These are phyloP conservation scores for Globodera rostochiensis DNA, from an alignment of 1,140 invertebrate species.

Conservation along the genomic window DNA sequence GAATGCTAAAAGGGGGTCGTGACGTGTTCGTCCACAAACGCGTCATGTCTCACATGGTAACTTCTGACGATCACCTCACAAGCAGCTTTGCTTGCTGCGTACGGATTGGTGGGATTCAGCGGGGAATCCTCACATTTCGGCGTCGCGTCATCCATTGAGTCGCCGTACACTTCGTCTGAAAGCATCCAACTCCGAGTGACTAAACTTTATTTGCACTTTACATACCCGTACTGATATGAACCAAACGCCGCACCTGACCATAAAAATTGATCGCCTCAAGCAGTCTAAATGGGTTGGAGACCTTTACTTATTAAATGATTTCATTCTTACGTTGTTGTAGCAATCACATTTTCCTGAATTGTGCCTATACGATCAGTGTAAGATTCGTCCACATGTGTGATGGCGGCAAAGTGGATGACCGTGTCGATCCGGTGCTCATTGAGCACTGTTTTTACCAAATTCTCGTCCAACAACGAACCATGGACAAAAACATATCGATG, in stretches of 20 bases:
- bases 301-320: no score
- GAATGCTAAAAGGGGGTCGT: slow-evolving; percentile 60
- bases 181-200: no score
- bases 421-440: slow-evolving; percentile 45
- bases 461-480: slow-evolving; percentile 52
- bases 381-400: slow-evolving; percentile 66
- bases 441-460: slow-evolving; percentile 43
- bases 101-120: slow-evolving; percentile 65
- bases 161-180: slow-evolving; percentile 65
- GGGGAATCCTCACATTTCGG: slow-evolving; percentile 59
- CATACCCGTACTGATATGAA: slow-evolving; percentile 65
- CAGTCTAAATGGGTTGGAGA: slow-evolving; percentile 21
- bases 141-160: slow-evolving; percentile 52
- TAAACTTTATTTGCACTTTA: slow-evolving; percentile 22
- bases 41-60: slow-evolving; percentile 52
- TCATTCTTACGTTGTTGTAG: slow-evolving; percentile 47
- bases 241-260: slow-evolving; percentile 52
- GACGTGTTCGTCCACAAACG: not conserved
- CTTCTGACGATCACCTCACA: slow-evolving; percentile 61
- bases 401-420: slow-evolving; percentile 66
- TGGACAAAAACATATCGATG: slow-evolving; percentile 55
- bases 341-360: slow-evolving; percentile 64
- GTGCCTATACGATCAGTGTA: slow-evolving; percentile 65
- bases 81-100: slow-evolving; percentile 63
- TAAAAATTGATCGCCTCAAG: slow-evolving; percentile 56